These are phyloP conservation scores for Parauchenoglanis ngamensis DNA, from an alignment of 2,797 vertebrate species.

Conservation along the genomic window DNA sequence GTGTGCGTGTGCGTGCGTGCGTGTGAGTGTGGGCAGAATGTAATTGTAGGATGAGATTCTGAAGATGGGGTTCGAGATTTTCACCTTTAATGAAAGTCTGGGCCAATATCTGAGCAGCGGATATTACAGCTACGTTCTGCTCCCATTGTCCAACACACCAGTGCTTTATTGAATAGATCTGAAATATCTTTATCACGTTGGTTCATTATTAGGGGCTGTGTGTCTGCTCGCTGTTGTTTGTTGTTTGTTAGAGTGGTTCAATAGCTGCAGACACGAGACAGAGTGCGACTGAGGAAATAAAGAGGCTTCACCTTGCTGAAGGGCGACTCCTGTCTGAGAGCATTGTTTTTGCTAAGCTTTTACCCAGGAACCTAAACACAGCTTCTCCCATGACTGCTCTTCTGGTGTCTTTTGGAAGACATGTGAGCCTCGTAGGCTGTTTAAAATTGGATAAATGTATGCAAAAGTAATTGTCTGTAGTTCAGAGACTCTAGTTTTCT, in stretches of 20 bases:
- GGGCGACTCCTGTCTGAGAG: not conserved
- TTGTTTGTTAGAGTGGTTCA: slow-evolving; percentile 19
- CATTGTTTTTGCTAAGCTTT: not conserved
- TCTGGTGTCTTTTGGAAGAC: not conserved
- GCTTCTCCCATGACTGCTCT: not conserved
- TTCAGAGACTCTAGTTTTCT: not conserved
- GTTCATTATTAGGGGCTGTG: slow-evolving; percentile 37
- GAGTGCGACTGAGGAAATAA: not conserved
- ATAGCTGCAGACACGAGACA: not conserved
- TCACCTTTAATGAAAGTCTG: slow-evolving; percentile 60
- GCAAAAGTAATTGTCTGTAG: not conserved
- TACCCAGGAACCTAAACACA: not conserved
- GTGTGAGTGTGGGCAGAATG: slow-evolving; percentile 33
- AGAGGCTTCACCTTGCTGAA: slow-evolving; percentile 11
- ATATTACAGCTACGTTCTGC: slow-evolving; percentile 70
- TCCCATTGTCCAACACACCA: slow-evolving; percentile 46
- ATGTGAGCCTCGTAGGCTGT: not conserved
- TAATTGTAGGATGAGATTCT: slow-evolving; percentile 40
- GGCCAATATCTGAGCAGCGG: slow-evolving; percentile 72
- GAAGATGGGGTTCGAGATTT: slow-evolving; percentile 53
- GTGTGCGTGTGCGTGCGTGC: not conserved
- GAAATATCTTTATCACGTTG: slow-evolving; percentile 58
- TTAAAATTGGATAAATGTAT: not conserved
- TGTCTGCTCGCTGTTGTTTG: slow-evolving; percentile 41
- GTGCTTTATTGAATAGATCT: slow-evolving; percentile 71